Evolutionary conservation across 2,888 invertebrate genomes (phyloP), one percentile per base, ranked within the genome.

Genomic region (Leucophenga montana): DNA sequence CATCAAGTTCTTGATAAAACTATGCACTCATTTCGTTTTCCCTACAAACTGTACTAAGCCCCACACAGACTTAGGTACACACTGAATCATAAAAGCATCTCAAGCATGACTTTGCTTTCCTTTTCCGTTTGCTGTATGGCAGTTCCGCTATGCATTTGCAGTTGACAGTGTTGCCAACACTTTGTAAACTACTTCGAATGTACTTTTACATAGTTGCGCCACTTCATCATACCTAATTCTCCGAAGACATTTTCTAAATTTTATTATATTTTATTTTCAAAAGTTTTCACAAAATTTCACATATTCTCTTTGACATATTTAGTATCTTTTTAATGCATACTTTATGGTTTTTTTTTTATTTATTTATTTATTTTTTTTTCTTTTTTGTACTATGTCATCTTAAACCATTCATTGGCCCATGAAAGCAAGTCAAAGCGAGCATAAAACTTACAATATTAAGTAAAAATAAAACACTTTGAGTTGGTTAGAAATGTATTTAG

Each of bases 141-240:
- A 80, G 78, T 80, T 81, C 83, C 84, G 79, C 74, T 77, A 83
- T 84, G 83, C 78, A 80, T n/a, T 82, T 80, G 84, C 80, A 83
- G 83, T 81, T 82, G 83, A 82, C 82, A 84, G 83, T 72, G 74
- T 71, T 78, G 75, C 78, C 72, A 75, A 64, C 66, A 33, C 61
- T 59, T 33, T 59, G 59, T 59, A 31, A 57, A 57, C 22, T 57
- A 27, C n/a, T 59, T 59, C 27, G n/a, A 33, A 59, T 59, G 6
- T 59, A 3, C 11, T 5, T 39, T 39, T 39, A 39, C 39, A 11
- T 39, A 39, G 8, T 1, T n/a, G n/a, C 8, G 39, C 39, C 1
- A 5, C 9, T 39, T 5, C 39, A 39, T 8, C 39, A 5, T 8
- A 6, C 14, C 14, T 33, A 31, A n/a, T 31, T 2, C 16, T 59